Conservation (phyloP, 2,797 vertebrate species). For the Loris lydekkerianus region DNA sequence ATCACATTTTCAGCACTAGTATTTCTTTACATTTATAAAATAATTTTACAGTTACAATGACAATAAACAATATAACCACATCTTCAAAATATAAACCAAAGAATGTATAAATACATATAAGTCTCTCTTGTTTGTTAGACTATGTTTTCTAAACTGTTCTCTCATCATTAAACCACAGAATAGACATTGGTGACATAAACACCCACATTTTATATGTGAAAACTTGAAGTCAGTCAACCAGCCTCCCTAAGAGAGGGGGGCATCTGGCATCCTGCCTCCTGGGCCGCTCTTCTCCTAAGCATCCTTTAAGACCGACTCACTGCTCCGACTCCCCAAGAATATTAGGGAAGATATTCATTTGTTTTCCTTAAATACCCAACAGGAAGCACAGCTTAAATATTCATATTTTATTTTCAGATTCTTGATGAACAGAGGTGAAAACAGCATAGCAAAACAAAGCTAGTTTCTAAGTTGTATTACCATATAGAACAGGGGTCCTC, state of each 20-base stretch:
- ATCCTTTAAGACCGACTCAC: too few relatives aligned
- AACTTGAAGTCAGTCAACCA: background rate
- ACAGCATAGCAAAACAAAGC: background rate
- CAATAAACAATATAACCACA: background rate
- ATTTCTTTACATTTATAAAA: background rate
- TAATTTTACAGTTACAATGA: slow-evolving; percentile 37
- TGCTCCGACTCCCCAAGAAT: too few relatives aligned
- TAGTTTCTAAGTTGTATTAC: background rate
- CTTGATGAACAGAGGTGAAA: background rate
- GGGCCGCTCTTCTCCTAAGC: background rate
- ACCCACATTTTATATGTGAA: background rate
- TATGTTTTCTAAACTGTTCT: background rate
- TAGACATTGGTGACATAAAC: background rate
- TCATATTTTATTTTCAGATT: background rate
- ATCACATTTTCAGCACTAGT: background rate
- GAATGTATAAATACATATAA: background rate
- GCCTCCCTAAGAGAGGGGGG: background rate
- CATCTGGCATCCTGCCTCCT: background rate
- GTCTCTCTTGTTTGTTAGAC: background rate
- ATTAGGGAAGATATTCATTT: background rate
- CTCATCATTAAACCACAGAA: background rate
- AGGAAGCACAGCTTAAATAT: background rate
- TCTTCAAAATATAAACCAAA: slow-evolving; percentile 40
- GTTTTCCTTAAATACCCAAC: background rate
- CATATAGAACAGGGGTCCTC: background rate